Percentiles rank a stretch among this genome's conserved stretches.
phyloP scores from a whole-genome alignment of 2,797 vertebrate genomes.

The Lithobates sylvaticus region DNA sequence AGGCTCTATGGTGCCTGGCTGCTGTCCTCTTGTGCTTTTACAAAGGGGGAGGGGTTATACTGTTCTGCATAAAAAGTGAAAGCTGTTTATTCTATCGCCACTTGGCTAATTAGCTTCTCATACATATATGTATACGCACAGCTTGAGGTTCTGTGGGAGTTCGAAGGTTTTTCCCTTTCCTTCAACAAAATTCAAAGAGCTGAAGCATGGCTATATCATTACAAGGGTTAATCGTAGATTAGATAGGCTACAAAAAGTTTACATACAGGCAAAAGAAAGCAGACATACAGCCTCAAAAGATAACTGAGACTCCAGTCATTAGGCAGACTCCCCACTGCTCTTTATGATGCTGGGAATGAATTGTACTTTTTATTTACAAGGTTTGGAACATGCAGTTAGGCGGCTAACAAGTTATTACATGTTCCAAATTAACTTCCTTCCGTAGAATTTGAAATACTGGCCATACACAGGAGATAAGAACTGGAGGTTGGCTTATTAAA shows the following conservation, averaged over 20 bases:
- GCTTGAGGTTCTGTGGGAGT: background rate
- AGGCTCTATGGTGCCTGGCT: background rate
- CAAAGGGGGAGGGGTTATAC: background rate
- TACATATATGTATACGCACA: slow-evolving; percentile 20
- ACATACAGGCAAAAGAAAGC: slow-evolving; percentile 55
- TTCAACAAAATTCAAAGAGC: slow-evolving; percentile 43
- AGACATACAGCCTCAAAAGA: slow-evolving; percentile 46
- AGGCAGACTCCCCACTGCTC: background rate
- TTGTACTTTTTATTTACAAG: slow-evolving; percentile 14
- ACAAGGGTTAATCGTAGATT: slow-evolving; percentile 55
- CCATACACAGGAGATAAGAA: no score
- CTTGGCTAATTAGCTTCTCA: slow-evolving; percentile 19
- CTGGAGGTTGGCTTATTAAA: no score
- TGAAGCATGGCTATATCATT: slow-evolving; percentile 14
- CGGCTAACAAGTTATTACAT: background rate
- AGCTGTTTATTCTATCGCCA: slow-evolving; percentile 18
- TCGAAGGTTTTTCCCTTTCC: background rate
- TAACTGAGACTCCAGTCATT: slow-evolving; percentile 56
- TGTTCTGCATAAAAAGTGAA: slow-evolving; percentile 5
- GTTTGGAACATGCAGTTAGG: slow-evolving; percentile 1
- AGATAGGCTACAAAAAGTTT: slow-evolving; percentile 54
- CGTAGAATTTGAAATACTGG: no score
- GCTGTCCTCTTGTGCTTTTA: background rate
- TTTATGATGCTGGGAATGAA: slow-evolving; percentile 6
- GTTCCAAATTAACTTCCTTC: no score